Base-by-base conservation (phyloP, 2,113 vertebrate species). In the Cisticola juncidis region DNA sequence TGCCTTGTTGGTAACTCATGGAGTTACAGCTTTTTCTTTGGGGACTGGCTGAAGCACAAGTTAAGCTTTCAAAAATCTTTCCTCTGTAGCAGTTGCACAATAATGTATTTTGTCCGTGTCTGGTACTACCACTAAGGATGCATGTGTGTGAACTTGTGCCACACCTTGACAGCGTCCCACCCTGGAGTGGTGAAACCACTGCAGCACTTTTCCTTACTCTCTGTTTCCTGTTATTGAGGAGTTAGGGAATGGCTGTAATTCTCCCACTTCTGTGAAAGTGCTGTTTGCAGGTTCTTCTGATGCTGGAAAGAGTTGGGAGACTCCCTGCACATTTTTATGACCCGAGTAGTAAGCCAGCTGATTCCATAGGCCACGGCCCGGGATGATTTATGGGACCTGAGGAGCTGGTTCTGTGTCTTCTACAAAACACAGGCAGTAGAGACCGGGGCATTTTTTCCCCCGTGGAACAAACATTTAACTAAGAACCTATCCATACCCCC, bases 61-160 rank as follows among this genome's bases (percentile, higher is more conserved):
- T 69, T 77, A 25, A 71, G n/a, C 16, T 68, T 92, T 69, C 57
- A 54, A 69, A 84, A 48, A 26, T 5, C 50, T n/a, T 92, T 53
- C 38, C 51, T 84, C 51, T 0, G 0, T 7, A 62, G 76, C 60
- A 74, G 79, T 71, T 53, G 26, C 1, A 2, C 33, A 7, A 3
- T 11, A 58, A 35, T 20, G 45, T 17, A 5, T 69, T 85, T 60
- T 71, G 20, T 18, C 68, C 33, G 0, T 0, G 11, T 2, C 66
- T 35, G 51, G 25, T 22, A 1, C 42, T 42, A 14, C 45, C 3
- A 2, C 10, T 0, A 5, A 7, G 42, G 10, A 14, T 7, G 5
- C 7, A 0, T 5, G 31, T 24, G 29, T 18, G 38, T 28, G 44
- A 77, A 48, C 17, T 12, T 3, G 20, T 79, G 69, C 61, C 29